These are phyloP conservation scores for Bubo bubo DNA, from an alignment of 2,113 vertebrate species.

Conservation along the genomic window DNA sequence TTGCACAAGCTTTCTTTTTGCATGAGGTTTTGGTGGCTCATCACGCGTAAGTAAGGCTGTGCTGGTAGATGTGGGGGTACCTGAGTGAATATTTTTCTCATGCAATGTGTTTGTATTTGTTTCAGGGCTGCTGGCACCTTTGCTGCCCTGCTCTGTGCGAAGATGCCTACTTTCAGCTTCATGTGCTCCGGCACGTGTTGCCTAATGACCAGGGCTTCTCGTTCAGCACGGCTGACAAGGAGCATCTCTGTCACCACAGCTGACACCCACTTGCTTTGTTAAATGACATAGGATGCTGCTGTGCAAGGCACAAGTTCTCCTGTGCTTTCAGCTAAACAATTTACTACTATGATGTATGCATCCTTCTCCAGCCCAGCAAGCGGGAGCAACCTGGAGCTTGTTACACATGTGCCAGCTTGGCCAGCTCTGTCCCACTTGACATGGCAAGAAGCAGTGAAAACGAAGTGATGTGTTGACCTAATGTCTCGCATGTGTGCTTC, in stretches of 20 bases:
- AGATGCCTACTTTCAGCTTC: neutral
- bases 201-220: slow-evolving; percentile 43
- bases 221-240: slow-evolving; percentile 35
- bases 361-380: neutral
- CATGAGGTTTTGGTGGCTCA: neutral
- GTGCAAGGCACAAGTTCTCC: slow-evolving; percentile 51
- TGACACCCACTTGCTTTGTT: slow-evolving; percentile 60
- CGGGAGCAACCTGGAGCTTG: neutral
- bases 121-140: neutral
- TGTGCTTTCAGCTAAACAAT: slow-evolving; percentile 8
- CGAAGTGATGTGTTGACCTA: fast-evolving
- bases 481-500: neutral
- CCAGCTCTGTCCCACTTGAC: neutral
- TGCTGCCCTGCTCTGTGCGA: neutral
- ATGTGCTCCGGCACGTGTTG: neutral
- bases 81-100: neutral
- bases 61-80: neutral
- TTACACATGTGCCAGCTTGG: neutral
- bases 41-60: fast-evolving
- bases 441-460: neutral
- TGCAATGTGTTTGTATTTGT: neutral
- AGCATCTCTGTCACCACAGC: slow-evolving; percentile 55
- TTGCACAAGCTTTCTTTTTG: neutral
- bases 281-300: slow-evolving; percentile 47
- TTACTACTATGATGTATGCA: slow-evolving; percentile 8